These are phyloP conservation scores for Setophaga coronata DNA, from an alignment of 2,113 vertebrate genomes.

Conservation along the genomic window DNA sequence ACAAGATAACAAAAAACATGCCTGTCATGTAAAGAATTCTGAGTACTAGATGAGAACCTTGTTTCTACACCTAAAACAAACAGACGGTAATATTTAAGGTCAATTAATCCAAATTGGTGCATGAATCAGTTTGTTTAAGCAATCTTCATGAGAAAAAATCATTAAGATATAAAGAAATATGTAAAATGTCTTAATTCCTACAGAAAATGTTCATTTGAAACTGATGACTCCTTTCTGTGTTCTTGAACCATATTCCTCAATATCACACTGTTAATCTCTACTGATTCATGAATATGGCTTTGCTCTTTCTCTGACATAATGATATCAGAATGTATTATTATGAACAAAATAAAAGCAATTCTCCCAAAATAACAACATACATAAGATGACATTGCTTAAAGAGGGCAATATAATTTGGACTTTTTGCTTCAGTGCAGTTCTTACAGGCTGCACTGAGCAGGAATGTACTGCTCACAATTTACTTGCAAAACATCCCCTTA, in stretches of 20 bases:
- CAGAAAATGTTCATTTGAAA: not conserved
- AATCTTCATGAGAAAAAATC: not conserved
- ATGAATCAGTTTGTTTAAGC: not conserved
- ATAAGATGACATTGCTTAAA: not conserved
- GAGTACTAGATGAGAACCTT: not conserved
- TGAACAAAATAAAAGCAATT: not conserved
- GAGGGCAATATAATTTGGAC: not conserved
- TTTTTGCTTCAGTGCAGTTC: not conserved
- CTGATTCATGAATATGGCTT: not conserved
- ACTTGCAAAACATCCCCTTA: constrained; percentile 13
- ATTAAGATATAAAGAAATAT: not conserved
- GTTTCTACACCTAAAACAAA: not conserved
- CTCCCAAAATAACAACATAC: not conserved
- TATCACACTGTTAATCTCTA: not conserved
- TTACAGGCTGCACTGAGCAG: not conserved
- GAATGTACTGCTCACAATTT: not conserved
- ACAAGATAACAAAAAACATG: not conserved
- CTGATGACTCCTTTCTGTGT: not conserved
- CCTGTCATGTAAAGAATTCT: not conserved
- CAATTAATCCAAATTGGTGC: not conserved
- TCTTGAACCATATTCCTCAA: not conserved
- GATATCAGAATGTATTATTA: not conserved
- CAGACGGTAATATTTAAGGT: not conserved
- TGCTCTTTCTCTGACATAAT: not conserved
- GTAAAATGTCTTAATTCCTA: not conserved